Base-by-base conservation (phyloP, 2,113 vertebrate genomes). In the Alexandromys fortis region DNA sequence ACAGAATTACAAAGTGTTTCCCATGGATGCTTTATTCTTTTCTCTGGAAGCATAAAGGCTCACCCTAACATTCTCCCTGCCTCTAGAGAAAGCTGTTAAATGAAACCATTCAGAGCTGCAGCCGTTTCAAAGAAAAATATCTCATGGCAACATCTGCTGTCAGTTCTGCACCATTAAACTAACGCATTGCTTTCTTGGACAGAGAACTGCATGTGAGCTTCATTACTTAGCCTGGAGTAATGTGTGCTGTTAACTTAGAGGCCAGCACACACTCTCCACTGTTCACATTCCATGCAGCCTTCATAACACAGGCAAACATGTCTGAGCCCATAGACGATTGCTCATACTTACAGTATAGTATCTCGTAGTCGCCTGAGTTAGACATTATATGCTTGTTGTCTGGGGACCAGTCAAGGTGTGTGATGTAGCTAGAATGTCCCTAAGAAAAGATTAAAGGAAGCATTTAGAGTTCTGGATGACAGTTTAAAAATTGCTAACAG, bases 371-470 rank as follows among this genome's bases (percentile, higher is more conserved):
- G 98, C 99, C 99, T 45, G 99, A 99, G 99, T 99, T 99, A 98
- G 99, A 99, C 99, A 99, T 99, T 98, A 99, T 99, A 96, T 99
- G 99, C 97, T 99, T 99, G 98, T 99, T 99, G 98, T 99, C 99
- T 24, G 99, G 99, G 97, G 99, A 99, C 99, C 99, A 99, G 98
- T 99, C 99, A 97, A 99, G 99, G 98, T 99, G 99, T 91, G 99
- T 99, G 98, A 99, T 99, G 98, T 99, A 99, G 98, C 99, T 99
- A 98, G 99, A 99, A 99, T 99, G 99, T 98, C 99, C 99, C 99
- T 99, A 98, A 86, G 87, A 96, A 98, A 95, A 76, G 97, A 98
- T 0, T 89, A 33, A 94, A 92, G 90, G 88, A 85, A 83, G 49
- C 49, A 87, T 24, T 87, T 42, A 77, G 87, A 72, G 6, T 92